A percentile compares a stretch with the other conserved stretches of the same genome.
Conservation (phyloP, 2,888 invertebrate species). For the Cantharis flavilabris region DNA sequence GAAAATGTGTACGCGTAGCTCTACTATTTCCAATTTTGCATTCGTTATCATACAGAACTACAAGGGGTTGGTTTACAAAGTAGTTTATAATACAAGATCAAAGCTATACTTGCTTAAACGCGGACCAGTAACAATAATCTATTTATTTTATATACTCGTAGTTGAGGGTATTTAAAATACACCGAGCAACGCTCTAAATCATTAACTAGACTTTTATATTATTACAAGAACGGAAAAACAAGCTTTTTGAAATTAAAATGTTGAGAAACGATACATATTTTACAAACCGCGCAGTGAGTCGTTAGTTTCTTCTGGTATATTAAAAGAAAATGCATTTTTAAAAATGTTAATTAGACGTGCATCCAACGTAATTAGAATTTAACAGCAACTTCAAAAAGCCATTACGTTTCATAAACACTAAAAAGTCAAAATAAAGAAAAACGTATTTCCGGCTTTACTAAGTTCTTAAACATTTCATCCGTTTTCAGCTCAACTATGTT, state of each 20-base stretch:
- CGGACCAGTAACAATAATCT: slow-evolving; percentile 9
- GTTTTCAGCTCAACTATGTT: slow-evolving; percentile 38
- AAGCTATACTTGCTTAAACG: slow-evolving; percentile 13
- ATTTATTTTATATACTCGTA: slow-evolving; percentile 6
- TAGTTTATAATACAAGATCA: slow-evolving; percentile 31
- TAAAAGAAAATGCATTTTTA: slow-evolving; percentile 21
- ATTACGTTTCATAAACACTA: slow-evolving; percentile 32
- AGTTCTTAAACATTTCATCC: slow-evolving; percentile 43
- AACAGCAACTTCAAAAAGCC: slow-evolving; percentile 31
- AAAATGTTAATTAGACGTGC: slow-evolving; percentile 27
- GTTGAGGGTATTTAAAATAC: neutral
- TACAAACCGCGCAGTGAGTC: neutral
- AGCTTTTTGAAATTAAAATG: neutral
- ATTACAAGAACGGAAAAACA: neutral
- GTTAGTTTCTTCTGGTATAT: neutral
- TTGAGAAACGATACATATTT: neutral
- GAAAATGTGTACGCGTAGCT: slow-evolving; percentile 42
- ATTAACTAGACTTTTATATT: neutral
- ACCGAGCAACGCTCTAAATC: neutral
- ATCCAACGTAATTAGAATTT: slow-evolving; percentile 28
- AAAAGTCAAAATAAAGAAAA: slow-evolving; percentile 36
- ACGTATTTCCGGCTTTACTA: slow-evolving; percentile 41
- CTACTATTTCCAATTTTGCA: slow-evolving; percentile 26
- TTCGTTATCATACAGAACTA: slow-evolving; percentile 25
- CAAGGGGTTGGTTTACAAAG: slow-evolving; percentile 40